Percentiles rank a stretch among this genome's conserved stretches.
Evolutionary conservation across 2,888 invertebrate species (phyloP).

Genomic region (Alitta virens): DNA sequence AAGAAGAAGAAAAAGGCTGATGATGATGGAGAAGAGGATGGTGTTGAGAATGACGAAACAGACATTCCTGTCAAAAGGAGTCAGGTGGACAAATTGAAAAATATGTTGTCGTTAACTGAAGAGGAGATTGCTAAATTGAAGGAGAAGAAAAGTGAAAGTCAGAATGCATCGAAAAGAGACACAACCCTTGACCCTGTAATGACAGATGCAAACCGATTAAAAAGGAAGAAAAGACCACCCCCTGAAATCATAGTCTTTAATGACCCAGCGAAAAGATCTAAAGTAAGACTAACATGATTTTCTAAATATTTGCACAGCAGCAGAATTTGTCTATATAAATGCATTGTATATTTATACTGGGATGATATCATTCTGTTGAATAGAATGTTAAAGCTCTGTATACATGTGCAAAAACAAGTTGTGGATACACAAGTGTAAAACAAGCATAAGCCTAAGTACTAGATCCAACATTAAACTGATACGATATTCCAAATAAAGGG

Average conservation of each 20-base stretch:
- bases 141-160: background rate
- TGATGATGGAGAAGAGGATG: background rate
- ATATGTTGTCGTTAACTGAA: slow-evolving; percentile 2
- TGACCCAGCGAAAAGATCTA: slow-evolving; percentile 29
- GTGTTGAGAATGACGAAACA: background rate
- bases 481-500: too few relatives aligned
- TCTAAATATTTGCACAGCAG: too few relatives aligned
- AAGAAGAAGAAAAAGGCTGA: slow-evolving; percentile 6
- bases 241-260: slow-evolving; percentile 38
- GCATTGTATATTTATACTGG: too few relatives aligned
- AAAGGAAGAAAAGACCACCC: background rate
- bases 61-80: slow-evolving; percentile 1
- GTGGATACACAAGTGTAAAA: too few relatives aligned
- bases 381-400: too few relatives aligned
- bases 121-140: background rate
- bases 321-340: too few relatives aligned
- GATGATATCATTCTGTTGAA: too few relatives aligned
- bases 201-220: background rate
- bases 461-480: too few relatives aligned
- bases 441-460: too few relatives aligned
- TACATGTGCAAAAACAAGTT: too few relatives aligned
- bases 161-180: background rate
- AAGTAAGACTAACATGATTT: too few relatives aligned
- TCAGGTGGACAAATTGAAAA: slow-evolving; percentile 6
- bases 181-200: background rate